Conservation (phyloP, 2,888 invertebrate genomes). For the Adelognathus sp. region DNA sequence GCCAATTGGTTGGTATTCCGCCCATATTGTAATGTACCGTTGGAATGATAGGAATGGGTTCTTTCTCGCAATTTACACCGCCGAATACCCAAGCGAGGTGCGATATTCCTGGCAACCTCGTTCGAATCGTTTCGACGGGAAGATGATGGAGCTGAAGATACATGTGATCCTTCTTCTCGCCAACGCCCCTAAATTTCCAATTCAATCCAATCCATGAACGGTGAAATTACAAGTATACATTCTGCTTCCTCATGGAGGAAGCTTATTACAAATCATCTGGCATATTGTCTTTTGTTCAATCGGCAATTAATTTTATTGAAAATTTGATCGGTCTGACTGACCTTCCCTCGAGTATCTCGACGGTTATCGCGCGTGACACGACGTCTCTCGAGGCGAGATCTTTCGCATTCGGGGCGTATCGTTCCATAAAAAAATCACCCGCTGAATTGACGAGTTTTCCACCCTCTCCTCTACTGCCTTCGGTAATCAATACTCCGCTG, state of each 20-base stretch:
- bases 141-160: constrained; percentile 96
- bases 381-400: constrained; percentile 99
- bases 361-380: constrained; percentile 97
- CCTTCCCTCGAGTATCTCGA: constrained; percentile 96
- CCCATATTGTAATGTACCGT: constrained; percentile 99
- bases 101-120: constrained; percentile 95
- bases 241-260: too few relatives aligned
- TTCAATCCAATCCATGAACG: too few relatives aligned
- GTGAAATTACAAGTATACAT: too few relatives aligned
- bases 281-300: not conserved
- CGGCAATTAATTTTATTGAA: not conserved
- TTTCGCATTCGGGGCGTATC: constrained; percentile 98
- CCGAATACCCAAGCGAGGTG: constrained; percentile 99
- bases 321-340: constrained; percentile 59
- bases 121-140: constrained; percentile 92
- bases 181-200: constrained; percentile 91
- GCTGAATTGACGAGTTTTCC: constrained; percentile 97
- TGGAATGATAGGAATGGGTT: constrained; percentile 98
- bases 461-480: constrained; percentile 97
- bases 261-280: too few relatives aligned
- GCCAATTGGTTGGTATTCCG: constrained; percentile 98
- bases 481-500: constrained; percentile 98
- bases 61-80: constrained; percentile 97
- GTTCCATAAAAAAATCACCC: constrained; percentile 98
- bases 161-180: constrained; percentile 97